Conservation (phyloP, 2,888 invertebrate genomes). For the Tetrapedia diversipes region DNA sequence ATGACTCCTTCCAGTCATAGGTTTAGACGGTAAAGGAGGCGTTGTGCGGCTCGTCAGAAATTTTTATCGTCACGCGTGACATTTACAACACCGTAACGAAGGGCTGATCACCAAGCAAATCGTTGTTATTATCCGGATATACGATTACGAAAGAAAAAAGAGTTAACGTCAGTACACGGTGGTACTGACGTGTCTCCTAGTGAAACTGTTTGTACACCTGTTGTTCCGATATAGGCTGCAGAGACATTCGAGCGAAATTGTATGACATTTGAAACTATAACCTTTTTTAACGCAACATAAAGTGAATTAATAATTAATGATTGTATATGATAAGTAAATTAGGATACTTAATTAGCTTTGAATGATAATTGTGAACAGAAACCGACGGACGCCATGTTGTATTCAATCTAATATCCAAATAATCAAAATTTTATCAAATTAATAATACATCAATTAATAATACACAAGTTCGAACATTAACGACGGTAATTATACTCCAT, state of each 20-base stretch:
- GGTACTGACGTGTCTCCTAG: neutral
- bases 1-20: constrained; percentile 23
- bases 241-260: neutral
- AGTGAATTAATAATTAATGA: too few species aligned
- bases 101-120: constrained; percentile 32
- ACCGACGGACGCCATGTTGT: neutral
- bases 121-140: constrained; percentile 36
- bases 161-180: constrained; percentile 8
- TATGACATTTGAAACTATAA: neutral
- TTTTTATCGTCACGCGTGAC: constrained; percentile 46
- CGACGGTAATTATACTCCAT: too few species aligned
- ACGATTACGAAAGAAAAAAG: neutral
- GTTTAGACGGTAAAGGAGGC: neutral
- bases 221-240: constrained; percentile 6
- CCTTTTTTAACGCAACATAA: neutral
- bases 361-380: neutral
- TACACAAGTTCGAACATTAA: too few species aligned
- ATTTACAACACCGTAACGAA: constrained; percentile 51
- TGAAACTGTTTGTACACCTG: constrained; percentile 12
- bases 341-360: neutral
- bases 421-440: neutral
- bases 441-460: too few species aligned
- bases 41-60: constrained; percentile 30
- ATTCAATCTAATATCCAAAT: neutral
- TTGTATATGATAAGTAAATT: neutral